Conservation (phyloP, 2,888 invertebrate genomes). For the Hypercompe scribonia region DNA sequence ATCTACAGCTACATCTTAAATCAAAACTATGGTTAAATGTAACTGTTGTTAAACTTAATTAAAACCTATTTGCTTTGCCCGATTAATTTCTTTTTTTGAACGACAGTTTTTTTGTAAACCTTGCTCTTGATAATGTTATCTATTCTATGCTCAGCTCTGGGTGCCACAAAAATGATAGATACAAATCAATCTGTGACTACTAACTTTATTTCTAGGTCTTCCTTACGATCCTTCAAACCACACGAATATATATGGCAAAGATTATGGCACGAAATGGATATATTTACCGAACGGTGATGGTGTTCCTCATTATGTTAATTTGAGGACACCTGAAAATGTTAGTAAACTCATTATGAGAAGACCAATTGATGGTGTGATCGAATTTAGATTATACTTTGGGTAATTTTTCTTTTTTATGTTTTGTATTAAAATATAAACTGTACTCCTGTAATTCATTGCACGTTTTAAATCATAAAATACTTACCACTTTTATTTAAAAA, state of each 20-base stretch:
- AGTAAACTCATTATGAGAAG: constrained; percentile 20
- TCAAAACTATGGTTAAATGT: no score
- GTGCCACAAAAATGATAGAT: not conserved
- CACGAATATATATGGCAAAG: constrained; percentile 50
- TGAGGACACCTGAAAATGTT: constrained; percentile 45
- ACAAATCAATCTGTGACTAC: not conserved
- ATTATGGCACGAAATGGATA: constrained; percentile 78
- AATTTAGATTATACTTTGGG: constrained; percentile 75
- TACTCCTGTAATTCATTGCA: no score
- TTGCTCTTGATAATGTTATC: no score
- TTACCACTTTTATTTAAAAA: no score
- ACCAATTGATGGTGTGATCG: constrained; percentile 54
- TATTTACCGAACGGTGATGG: constrained; percentile 79
- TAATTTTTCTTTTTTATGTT: constrained; percentile 33
- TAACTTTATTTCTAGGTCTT: constrained; percentile 27
- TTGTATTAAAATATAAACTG: no score
- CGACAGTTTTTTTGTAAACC: no score
- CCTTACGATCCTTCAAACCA: constrained; percentile 14
- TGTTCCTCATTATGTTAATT: constrained; percentile 61
- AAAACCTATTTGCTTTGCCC: no score
- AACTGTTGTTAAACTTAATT: no score
- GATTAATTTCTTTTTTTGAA: no score
- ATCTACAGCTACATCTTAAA: no score
- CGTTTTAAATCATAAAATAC: no score
- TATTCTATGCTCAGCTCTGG: no score